Base-by-base conservation (phyloP, 2,888 invertebrate species). In the Neoaliturus tenellus region DNA sequence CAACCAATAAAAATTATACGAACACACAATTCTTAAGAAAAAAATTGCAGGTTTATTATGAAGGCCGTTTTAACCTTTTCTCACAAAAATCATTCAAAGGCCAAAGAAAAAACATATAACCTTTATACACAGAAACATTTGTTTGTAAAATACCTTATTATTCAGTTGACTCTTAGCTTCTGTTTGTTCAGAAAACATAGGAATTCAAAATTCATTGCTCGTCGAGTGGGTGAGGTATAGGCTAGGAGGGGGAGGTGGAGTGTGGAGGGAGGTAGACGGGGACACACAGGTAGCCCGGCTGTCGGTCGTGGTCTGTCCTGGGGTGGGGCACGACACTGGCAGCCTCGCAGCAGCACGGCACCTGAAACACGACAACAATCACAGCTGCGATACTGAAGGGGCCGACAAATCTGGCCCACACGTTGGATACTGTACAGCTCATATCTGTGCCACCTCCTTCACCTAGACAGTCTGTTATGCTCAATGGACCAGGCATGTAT, bases 241-340 rank as follows among this genome's bases (percentile, higher is more conserved):
- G 62, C 62, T 62, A 62, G 17, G 62, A 62, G 6, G 62, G 31
- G 25, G 62, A 62, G 25, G 62, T 28, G 10, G 62, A 28, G 28
- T 62, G 55, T 3, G 82, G 33, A 33, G 82, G 82, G 5, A 82
- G 51, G 58, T 82, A 82, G 51, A 82, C 71, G 44, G 73, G 73
- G 0, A 82, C 82, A 35, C 73, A 82, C 39, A 73, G 39, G 73
- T 82, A 73, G 41, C 73, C 55, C 20, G 71, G 82, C 28, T 82
- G 82, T 35, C 82, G 82, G 41, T 82, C 82, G 55, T 82, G 82
- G 82, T 82, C 73, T 0, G 82, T 73, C 23, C 73, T n/a, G 39
- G 55, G 39, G 23, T 35, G 39, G 14, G 71, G 78, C 23, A 39
- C 23, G n/a, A 5, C 6, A 23, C 33, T 39, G 1, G 25, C 28